Percentiles rank a stretch among this genome's conserved stretches.
Evolutionary conservation across 2,888 invertebrate genomes (phyloP).

Genomic region (Macrophya alboannulata): DNA sequence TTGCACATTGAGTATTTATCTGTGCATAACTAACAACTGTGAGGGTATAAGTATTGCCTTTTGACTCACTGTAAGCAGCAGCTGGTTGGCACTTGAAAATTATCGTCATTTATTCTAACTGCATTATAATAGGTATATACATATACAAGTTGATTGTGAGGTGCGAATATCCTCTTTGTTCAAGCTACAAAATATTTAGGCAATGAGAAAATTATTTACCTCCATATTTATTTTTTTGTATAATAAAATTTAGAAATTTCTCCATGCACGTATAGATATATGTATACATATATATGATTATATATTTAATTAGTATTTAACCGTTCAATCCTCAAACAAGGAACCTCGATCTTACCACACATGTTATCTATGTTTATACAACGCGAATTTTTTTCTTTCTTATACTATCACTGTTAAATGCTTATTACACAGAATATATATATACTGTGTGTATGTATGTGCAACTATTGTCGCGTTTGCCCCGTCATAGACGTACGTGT

Average conservation of each 20-base stretch:
- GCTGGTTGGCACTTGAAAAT: conserved; percentile 16
- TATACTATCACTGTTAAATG: background rate
- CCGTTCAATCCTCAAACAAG: background rate
- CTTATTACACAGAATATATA: background rate
- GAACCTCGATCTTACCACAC: background rate
- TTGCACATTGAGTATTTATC: conserved; percentile 25
- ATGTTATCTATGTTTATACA: background rate
- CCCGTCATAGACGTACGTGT: background rate
- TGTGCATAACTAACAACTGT: conserved; percentile 18
- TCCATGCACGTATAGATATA: too few relatives aligned
- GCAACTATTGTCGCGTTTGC: background rate
- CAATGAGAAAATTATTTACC: background rate
- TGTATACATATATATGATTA: too few relatives aligned
- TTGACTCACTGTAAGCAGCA: background rate
- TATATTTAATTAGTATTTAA: background rate
- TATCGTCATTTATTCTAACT: background rate
- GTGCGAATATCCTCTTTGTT: too few relatives aligned
- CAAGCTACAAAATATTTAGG: too few relatives aligned
- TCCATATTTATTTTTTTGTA: background rate
- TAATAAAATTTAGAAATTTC: too few relatives aligned
- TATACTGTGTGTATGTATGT: background rate
- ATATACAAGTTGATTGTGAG: too few relatives aligned
- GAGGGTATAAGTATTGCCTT: conserved; percentile 8
- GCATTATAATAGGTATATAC: too few relatives aligned
- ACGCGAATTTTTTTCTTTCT: background rate